Evolutionary conservation across 2,888 invertebrate genomes (phyloP), one percentile per base, ranked within the genome.

Genomic region (Coelinius sp.): DNA sequence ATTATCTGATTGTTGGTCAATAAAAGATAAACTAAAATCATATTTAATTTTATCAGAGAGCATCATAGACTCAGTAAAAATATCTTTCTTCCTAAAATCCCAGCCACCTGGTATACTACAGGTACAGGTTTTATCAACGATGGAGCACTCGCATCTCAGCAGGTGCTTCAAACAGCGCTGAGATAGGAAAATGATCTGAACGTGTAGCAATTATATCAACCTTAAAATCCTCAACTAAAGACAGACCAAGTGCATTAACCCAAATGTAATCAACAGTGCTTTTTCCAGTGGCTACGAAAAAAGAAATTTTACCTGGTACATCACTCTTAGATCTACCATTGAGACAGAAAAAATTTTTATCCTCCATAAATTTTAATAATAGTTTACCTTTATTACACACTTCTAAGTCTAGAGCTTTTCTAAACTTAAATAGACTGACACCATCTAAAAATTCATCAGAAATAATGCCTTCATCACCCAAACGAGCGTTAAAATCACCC

Each of bases 191-290:
- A 41, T 72, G 72, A 17, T 68, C 72, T 1, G 68, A 72, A 7
- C 35, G 49, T 1, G 68, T 63, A 25, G 41, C n/a, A 22, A 22
- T 25, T 2, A n/a, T 0, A 6, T n/a, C n/a, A 1, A 67, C 59
- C 22, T 67, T 17, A 6, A 71, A 27, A 10, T 71, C 67, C 10
- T 71, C 31, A 7, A 67, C 17, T 35, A 59, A 38, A 20, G 22
- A 8, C 5, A 71, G 25, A 3, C 66, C 31, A 8, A 24, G 10
- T 8, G 66, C n/a, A 35, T 31, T 67, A 27, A 59, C 67, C 66
- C 66, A 71, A 20, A 71, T 59, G 6, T 56, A 67, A 59, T 71
- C 71, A 20, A 71, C 56, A 25, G 62, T 22, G 20, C 68, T 72
- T 8, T 17, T 4, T 22, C 71, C 62, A 25, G 46, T 56, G 7